Evolutionary conservation across 1,140 invertebrate species (phyloP).

Genomic region (Whitmania pigra): DNA sequence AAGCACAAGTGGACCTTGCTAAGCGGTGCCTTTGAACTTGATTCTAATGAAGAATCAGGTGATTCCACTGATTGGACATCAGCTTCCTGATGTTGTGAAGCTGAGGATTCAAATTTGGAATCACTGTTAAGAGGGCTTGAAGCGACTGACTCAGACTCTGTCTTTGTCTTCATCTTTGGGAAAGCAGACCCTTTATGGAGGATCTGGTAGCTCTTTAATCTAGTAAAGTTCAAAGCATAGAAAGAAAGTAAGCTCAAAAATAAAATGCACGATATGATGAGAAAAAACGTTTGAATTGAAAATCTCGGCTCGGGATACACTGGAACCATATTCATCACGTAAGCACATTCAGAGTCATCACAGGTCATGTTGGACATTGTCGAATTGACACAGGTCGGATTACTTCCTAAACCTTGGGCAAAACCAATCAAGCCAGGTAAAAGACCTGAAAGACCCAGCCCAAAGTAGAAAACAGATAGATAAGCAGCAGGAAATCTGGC

Average conservation of each 20-base stretch:
- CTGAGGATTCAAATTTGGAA: not conserved
- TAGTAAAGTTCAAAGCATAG: slow-evolving; percentile 13
- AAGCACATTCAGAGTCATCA: not conserved
- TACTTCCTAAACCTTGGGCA: slow-evolving; percentile 14
- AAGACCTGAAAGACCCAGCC: slow-evolving; percentile 17
- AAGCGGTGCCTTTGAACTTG: not conserved
- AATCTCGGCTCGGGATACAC: slow-evolving; percentile 1
- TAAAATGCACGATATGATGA: not conserved
- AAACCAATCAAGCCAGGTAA: slow-evolving; percentile 19
- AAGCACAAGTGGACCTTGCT: not conserved
- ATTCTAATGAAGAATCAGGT: not conserved
- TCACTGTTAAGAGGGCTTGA: not conserved
- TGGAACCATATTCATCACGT: not conserved
- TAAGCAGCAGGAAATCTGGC: slow-evolving; percentile 18
- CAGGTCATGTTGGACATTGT: not conserved
- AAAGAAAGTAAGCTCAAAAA: slow-evolving; percentile 11
- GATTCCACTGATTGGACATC: no score
- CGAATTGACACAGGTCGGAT: slow-evolving; percentile 14
- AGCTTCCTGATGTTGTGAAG: no score
- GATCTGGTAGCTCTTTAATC: slow-evolving; percentile 3
- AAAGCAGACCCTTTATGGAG: not conserved
- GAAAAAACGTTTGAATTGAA: slow-evolving; percentile 9
- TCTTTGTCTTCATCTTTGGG: not conserved
- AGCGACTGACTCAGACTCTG: not conserved
- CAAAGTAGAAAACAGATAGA: slow-evolving; percentile 20